These are phyloP conservation scores for Rhagologus leucostigma DNA, from an alignment of 2,113 vertebrate genomes.

Conservation along the genomic window DNA sequence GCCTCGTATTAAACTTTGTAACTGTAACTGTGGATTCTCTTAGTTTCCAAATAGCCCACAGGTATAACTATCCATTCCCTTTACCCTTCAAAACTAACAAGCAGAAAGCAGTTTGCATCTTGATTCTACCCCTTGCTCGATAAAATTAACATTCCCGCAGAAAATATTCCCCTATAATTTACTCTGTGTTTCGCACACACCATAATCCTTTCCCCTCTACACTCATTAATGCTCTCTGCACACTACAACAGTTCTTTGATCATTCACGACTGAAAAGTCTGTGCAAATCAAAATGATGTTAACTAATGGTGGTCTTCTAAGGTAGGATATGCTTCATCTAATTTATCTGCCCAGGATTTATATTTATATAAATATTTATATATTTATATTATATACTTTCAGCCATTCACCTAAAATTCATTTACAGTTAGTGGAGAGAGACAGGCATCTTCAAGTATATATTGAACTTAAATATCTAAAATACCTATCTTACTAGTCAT, in stretches of 20 bases:
- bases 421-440: background rate
- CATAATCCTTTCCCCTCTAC: background rate
- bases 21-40: background rate
- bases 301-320: background rate
- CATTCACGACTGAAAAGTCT: background rate
- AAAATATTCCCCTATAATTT: background rate
- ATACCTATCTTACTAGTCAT: background rate
- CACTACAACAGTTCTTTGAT: constrained; percentile 7
- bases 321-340: background rate
- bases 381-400: background rate
- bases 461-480: background rate
- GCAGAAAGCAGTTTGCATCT: background rate
- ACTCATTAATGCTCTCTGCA: background rate
- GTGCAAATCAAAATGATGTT: background rate
- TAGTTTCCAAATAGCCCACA: background rate
- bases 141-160: background rate
- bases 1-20: background rate
- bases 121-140: background rate
- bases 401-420: background rate
- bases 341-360: background rate
- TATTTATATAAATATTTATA: background rate
- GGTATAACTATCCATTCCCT: background rate
- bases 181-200: background rate
- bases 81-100: background rate
- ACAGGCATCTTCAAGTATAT: background rate